A percentile compares a stretch with the other conserved stretches of the same genome.
phyloP scores from a whole-genome alignment of 2,113 vertebrate genomes.

The Machaerirhynchus nigripectus region DNA sequence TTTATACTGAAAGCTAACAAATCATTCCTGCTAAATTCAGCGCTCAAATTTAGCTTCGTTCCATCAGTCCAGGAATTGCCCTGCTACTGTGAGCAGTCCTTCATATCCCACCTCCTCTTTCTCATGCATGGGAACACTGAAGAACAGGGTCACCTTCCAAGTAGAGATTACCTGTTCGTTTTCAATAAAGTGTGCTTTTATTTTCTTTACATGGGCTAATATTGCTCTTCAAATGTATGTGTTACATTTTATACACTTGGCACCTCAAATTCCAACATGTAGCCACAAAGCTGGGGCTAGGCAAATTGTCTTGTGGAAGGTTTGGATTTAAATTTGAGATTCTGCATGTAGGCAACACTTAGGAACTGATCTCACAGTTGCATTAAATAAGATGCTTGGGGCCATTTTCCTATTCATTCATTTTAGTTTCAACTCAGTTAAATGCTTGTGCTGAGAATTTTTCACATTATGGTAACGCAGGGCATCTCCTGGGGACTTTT shows the following conservation, averaged over 20 bases:
- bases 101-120: not conserved
- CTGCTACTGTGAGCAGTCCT: constrained; percentile 18
- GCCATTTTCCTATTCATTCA: not conserved
- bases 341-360: not conserved
- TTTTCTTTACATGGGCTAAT: constrained; percentile 8
- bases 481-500: not conserved
- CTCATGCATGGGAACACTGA: constrained; percentile 15
- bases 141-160: constrained; percentile 37
- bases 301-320: not conserved
- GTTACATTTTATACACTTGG: constrained; percentile 15
- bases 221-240: constrained; percentile 33
- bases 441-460: constrained; percentile 5
- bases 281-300: not conserved
- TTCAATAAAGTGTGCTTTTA: not conserved
- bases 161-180: constrained; percentile 24
- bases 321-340: constrained; percentile 34
- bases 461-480: not conserved
- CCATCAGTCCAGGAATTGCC: not conserved
- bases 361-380: constrained; percentile 9
- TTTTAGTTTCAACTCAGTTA: not conserved
- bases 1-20: constrained; percentile 57
- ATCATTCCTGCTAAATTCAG: constrained; percentile 57
- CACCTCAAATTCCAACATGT: not conserved
- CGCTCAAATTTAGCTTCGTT: not conserved
- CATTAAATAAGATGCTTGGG: not conserved